Percentiles rank a stretch among this genome's conserved stretches.
These are phyloP conservation scores for Salvator merianae DNA, from an alignment of 2,113 vertebrate genomes.

Conservation along the genomic window DNA sequence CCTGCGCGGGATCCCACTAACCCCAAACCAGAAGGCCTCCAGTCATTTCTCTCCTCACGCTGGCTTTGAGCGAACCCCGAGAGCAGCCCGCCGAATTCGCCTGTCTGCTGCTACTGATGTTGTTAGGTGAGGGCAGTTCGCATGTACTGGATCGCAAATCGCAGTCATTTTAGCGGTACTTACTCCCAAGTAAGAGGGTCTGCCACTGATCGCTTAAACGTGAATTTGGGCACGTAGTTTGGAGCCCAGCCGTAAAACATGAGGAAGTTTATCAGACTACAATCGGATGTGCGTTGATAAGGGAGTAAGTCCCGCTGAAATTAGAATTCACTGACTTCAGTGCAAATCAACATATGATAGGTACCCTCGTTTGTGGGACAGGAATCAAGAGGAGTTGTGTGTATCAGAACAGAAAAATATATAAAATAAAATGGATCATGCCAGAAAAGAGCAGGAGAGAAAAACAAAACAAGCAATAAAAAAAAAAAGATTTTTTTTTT, in stretches of 20 bases:
- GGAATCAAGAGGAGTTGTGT: too few species aligned
- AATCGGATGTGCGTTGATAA: neutral
- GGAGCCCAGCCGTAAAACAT: conserved; percentile 50
- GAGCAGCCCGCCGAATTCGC: neutral
- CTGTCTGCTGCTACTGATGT: neutral
- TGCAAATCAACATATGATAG: neutral
- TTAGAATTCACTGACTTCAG: neutral
- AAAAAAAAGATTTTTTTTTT: too few species aligned
- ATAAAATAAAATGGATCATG: too few species aligned
- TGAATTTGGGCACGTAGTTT: conserved; percentile 16
- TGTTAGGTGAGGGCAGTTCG: too few species aligned
- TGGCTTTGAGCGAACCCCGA: neutral
- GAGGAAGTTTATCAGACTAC: neutral
- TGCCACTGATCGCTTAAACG: neutral
- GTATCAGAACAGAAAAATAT: too few species aligned
- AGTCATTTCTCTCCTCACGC: neutral
- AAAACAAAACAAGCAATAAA: too few species aligned
- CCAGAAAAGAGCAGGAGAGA: too few species aligned
- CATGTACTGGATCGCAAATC: conserved; percentile 3
- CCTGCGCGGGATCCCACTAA: too few species aligned
- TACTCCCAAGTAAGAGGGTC: too few species aligned
- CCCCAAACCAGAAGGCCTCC: too few species aligned
- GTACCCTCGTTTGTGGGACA: too few species aligned
- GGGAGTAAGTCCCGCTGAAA: neutral
- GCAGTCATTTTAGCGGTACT: neutral